A percentile compares a stretch with the other conserved stretches of the same genome.
Evolutionary conservation across 2,113 vertebrate species (phyloP).

Genomic region (Plectropomus leopardus): DNA sequence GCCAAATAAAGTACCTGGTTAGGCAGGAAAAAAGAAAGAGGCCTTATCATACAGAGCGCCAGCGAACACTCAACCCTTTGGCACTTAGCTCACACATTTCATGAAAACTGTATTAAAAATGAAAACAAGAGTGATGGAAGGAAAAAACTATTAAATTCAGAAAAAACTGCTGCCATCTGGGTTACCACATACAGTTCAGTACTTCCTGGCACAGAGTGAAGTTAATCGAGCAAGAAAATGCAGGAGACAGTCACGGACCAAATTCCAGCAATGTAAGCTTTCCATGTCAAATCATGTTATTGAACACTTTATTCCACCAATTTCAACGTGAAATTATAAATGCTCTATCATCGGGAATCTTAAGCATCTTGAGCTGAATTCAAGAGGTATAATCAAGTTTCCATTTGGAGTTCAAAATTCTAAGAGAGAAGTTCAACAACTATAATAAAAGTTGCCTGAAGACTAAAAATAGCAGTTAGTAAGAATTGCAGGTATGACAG

Average conservation of each 20-base stretch:
- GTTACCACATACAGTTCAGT: conserved; percentile 38
- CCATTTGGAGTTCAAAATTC: conserved; percentile 25
- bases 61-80: conserved; percentile 27
- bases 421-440: conserved; percentile 25
- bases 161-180: conserved; percentile 41
- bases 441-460: conserved; percentile 7
- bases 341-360: conserved; percentile 33
- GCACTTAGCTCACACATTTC: conserved; percentile 21
- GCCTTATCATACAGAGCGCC: conserved; percentile 40
- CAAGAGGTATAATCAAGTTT: conserved; percentile 31
- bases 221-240: conserved; percentile 44
- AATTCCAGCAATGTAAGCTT: conserved; percentile 46
- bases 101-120: conserved; percentile 55
- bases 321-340: conserved; percentile 41
- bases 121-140: conserved; percentile 33
- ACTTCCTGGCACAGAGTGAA: conserved; percentile 42
- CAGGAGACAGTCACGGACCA: conserved; percentile 10
- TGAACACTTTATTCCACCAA: conserved; percentile 20
- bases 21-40: conserved; percentile 34
- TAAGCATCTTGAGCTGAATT: conserved; percentile 27
- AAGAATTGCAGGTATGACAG: conserved; percentile 3
- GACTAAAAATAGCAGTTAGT: conserved; percentile 23
- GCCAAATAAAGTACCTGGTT: conserved; percentile 54
- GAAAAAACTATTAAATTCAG: conserved; percentile 28
- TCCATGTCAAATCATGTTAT: conserved; percentile 49